phyloP scores from a whole-genome alignment of 2,888 invertebrate species.

The Penaeus monodon region DNA sequence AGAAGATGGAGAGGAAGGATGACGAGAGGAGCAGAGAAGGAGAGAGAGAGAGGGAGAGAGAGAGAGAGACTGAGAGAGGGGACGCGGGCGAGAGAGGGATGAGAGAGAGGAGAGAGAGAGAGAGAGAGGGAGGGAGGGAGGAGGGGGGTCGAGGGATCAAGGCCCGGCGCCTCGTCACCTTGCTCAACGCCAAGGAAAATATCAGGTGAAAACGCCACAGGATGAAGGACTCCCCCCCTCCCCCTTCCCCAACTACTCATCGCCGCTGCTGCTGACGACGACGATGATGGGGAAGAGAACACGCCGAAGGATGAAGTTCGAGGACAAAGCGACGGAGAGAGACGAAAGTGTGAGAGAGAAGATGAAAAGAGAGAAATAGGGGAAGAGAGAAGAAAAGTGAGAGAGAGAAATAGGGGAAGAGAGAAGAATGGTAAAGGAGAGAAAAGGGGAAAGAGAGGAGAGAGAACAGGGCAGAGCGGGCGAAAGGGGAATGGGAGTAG shows the following conservation, averaged over 20 bases:
- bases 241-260: neutral
- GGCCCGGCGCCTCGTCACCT: neutral
- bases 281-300: no score
- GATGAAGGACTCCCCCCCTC: neutral
- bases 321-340: no score
- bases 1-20: no score
- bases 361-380: neutral
- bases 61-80: no score
- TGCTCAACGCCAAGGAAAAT: no score
- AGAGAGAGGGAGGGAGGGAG: no score
- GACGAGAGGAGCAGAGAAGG: no score
- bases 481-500: neutral
- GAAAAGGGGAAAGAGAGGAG: conserved; percentile 51
- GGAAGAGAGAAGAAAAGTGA: conserved; percentile 6
- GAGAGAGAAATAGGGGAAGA: conserved; percentile 68
- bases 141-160: neutral
- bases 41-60: no score
- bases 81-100: no score
- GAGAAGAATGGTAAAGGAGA: conserved; percentile 63
- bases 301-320: no score
- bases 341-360: no score
- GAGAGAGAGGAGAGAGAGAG: no score
- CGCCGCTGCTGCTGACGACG: neutral
- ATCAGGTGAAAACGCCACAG: neutral
- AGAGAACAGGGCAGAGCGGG: neutral